Base-by-base conservation (phyloP, 1,140 invertebrate genomes). In the Coboldia fuscipes region DNA sequence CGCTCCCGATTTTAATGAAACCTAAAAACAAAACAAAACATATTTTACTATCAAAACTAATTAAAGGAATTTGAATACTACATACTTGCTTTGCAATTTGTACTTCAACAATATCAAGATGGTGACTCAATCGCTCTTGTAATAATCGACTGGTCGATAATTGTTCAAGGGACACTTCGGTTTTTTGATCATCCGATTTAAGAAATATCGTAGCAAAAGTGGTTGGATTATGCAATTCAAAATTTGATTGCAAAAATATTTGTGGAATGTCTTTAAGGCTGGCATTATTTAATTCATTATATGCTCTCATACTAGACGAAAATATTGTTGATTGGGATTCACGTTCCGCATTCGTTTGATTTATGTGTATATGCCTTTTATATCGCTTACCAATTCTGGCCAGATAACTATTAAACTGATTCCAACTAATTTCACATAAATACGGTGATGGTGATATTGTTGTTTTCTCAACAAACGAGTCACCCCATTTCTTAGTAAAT, bases 401-500 rank as follows among this genome's bases (percentile, higher is more conserved):
- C 41, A 92, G 57, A 58, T 97, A 97, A 24, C 65, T 61, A 41
- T 88, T 76, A 61, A 97, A 93, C 57, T 93, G 80, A 28, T 71
- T 65, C 44, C 71, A 68, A 2, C 67, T 74, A 18, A 96, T 75
- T 45, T 88, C 76, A 27, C 84, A 84, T 39, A 97, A 58, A 53
- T 79, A 76, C 2, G 72, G 68, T 43, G 79, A 79, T 35, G 71
- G 69, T 15, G 73, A 66, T 47, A 94, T 71, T 13, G 72, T 63
- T 17, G 62, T 56, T 43, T 75, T 76, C 39, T 93, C 88, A 6
- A 92, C 68, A 59, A 97, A 97, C 37, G 69, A 68, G 47, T 94
- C 89, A 26, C 94, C 93, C 94, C 94, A 98, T 40, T 88, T 92
- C 56, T 88, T 89, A 1, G 90, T 94, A 47, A 98, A 90, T 45